Conservation (phyloP, 2,888 invertebrate genomes). For the Parelbella ahira region DNA sequence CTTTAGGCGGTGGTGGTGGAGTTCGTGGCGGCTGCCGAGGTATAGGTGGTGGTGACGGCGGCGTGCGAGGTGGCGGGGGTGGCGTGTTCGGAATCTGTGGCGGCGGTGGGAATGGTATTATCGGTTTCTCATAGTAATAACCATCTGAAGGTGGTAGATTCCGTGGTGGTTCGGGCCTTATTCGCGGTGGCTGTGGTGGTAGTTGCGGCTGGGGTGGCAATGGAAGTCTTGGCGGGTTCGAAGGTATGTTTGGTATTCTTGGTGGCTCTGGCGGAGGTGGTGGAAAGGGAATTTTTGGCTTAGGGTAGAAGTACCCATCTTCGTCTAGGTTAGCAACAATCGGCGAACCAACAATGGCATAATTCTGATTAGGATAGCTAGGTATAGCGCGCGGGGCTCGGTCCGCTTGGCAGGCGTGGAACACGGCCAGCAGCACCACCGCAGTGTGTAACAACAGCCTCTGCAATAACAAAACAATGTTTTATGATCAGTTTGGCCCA, state of each 20-base stretch:
- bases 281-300: conserved; percentile 65
- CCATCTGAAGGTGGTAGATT: conserved; percentile 11
- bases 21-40: conserved; percentile 26
- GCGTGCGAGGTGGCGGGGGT: conserved; percentile 22
- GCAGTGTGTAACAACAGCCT: conserved; percentile 66
- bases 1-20: conserved; percentile 29
- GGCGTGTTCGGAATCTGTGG: conserved; percentile 23
- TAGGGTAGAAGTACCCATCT: conserved; percentile 74
- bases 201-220: conserved; percentile 28
- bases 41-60: conserved; percentile 20
- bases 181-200: conserved; percentile 22
- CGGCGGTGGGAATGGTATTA: conserved; percentile 27
- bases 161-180: conserved; percentile 25
- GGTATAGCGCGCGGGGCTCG: conserved; percentile 55
- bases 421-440: conserved; percentile 67
- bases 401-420: conserved; percentile 59
- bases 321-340: conserved; percentile 62
- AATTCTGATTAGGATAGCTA: conserved; percentile 58
- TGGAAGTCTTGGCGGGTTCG: conserved; percentile 22
- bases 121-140: conserved; percentile 10
- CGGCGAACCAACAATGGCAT: conserved; percentile 60
- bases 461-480: conserved; percentile 12
- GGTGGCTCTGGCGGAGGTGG: conserved; percentile 39
- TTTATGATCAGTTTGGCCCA: no score
- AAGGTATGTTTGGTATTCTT: no score